Evolutionary conservation across 1,140 invertebrate species (phyloP).

Genomic region (Platyscapa corneri): DNA sequence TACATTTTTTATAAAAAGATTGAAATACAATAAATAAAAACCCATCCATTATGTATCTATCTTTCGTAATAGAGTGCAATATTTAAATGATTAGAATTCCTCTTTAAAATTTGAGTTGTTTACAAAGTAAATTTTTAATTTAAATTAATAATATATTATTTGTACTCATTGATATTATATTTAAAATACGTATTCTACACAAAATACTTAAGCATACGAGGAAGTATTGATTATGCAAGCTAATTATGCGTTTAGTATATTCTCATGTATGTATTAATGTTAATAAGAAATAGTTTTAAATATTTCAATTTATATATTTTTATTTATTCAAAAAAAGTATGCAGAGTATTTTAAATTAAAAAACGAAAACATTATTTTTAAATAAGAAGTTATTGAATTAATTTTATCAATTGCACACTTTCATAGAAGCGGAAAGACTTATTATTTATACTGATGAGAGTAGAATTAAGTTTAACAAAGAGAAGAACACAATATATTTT

Average conservation of each 20-base stretch:
- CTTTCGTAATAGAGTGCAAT: constrained; percentile 8
- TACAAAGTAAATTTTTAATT: not conserved
- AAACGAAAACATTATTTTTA: not conserved
- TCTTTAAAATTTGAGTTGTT: not conserved
- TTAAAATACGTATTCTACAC: not conserved
- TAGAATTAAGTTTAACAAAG: constrained; percentile 18
- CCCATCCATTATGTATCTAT: not conserved
- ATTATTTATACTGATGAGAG: not conserved
- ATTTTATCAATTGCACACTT: not conserved
- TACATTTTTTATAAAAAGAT: not conserved
- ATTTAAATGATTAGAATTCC: not conserved
- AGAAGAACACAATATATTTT: constrained; percentile 10
- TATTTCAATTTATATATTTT: too few species aligned
- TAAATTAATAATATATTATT: not conserved
- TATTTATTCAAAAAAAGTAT: too few species aligned
- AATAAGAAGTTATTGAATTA: not conserved
- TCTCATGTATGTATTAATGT: not conserved
- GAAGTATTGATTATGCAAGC: not conserved
- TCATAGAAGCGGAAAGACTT: not conserved
- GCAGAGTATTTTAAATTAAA: not conserved
- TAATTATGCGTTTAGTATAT: not conserved
- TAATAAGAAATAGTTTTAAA: too few species aligned
- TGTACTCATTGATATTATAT: not conserved
- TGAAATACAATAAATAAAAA: not conserved
- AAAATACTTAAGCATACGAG: not conserved